phyloP scores from a whole-genome alignment of 2,113 vertebrate genomes.

The Xiphophorus maculatus region DNA sequence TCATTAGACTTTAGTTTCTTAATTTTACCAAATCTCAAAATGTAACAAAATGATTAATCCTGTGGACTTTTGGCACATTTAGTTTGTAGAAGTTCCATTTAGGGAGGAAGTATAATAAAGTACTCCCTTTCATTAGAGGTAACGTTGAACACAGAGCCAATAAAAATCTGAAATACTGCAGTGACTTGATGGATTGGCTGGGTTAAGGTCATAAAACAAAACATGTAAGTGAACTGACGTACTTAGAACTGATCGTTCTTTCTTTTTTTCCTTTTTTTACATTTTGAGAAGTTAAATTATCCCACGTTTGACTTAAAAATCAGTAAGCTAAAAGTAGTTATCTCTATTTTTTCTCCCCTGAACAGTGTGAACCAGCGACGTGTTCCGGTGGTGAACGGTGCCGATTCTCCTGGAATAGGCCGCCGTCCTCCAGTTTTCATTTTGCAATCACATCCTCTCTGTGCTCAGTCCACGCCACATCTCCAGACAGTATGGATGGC shows the following conservation, averaged over 20 bases:
- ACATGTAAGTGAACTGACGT: constrained; percentile 26
- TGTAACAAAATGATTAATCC: too few relatives aligned
- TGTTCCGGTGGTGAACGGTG: background rate
- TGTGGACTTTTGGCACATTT: background rate
- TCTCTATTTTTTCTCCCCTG: background rate
- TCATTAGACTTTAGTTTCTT: too few relatives aligned
- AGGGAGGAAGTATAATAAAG: background rate
- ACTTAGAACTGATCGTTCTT: constrained; percentile 49
- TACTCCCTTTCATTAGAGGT: background rate
- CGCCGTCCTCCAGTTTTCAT: constrained; percentile 55
- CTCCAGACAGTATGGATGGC: constrained; percentile 78
- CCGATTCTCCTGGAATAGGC: constrained; percentile 34
- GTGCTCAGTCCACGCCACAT: constrained; percentile 61
- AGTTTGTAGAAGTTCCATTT: background rate
- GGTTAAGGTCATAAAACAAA: background rate
- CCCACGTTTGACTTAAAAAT: constrained; percentile 23
- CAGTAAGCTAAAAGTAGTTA: constrained; percentile 1
- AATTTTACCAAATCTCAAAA: too few relatives aligned
- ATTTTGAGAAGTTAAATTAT: background rate
- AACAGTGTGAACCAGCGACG: constrained; percentile 7
- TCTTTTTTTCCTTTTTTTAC: constrained; percentile 19
- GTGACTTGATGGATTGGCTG: background rate
- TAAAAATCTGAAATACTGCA: too few relatives aligned
- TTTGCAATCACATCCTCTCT: constrained; percentile 80
- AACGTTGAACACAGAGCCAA: background rate